phyloP scores from a whole-genome alignment of 1,140 invertebrate genomes.

The Acromyrmex heyeri region DNA sequence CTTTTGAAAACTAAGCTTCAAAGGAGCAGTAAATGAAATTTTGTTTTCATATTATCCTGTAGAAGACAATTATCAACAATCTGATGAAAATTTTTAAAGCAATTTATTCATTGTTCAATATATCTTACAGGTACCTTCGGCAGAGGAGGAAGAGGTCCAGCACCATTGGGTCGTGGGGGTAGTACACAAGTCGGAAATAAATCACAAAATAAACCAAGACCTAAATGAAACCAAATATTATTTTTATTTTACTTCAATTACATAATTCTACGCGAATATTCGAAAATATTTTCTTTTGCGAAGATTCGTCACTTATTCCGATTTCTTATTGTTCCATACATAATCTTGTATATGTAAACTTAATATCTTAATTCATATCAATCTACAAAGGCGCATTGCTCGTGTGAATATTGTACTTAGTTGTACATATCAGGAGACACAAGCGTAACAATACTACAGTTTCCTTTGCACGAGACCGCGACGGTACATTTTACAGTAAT shows the following conservation, averaged over 20 bases:
- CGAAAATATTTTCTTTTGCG: background rate
- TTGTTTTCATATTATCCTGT: background rate
- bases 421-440: background rate
- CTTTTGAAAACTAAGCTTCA: background rate
- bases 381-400: background rate
- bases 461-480: too few species aligned
- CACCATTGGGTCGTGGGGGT: constrained; percentile 83
- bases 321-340: background rate
- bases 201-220: constrained; percentile 81
- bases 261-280: background rate
- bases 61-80: background rate
- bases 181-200: constrained; percentile 81
- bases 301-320: background rate
- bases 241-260: constrained; percentile 45
- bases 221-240: constrained; percentile 72
- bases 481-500: background rate
- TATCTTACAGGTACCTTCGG: constrained; percentile 86
- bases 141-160: constrained; percentile 86
- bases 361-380: background rate
- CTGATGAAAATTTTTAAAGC: background rate
- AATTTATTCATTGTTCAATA: background rate
- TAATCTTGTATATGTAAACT: constrained; percentile 1
- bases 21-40: background rate
- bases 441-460: too few species aligned
- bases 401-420: background rate